Percentiles rank a stretch among this genome's conserved stretches.
Evolutionary conservation across 2,888 invertebrate genomes (phyloP).

Genomic region (Zonitis immaculata): DNA sequence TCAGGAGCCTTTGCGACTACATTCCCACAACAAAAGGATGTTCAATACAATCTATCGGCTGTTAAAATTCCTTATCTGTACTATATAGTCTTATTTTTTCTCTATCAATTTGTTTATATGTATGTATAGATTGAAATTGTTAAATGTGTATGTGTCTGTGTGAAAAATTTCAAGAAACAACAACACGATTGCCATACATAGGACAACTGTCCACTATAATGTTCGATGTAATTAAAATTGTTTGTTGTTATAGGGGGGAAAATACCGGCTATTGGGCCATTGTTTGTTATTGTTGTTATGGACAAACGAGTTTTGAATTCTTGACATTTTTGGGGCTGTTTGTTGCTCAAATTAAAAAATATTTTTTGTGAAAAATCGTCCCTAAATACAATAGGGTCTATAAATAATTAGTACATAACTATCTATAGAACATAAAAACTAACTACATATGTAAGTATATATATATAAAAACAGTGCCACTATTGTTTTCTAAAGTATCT

Average conservation of each 20-base stretch:
- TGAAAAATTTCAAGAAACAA: background rate
- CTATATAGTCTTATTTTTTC: constrained; percentile 6
- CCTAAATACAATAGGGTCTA: background rate
- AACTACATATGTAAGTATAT: no score
- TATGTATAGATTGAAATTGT: background rate
- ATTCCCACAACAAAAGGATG: constrained; percentile 4
- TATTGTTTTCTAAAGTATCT: background rate
- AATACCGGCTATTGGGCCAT: background rate
- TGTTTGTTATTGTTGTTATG: background rate
- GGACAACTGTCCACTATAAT: background rate
- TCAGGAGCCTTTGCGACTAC: constrained; percentile 4
- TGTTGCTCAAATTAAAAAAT: background rate
- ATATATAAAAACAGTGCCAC: background rate
- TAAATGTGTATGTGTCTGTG: background rate
- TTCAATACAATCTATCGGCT: constrained; percentile 5
- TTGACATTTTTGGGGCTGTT: background rate
- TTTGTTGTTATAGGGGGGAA: constrained; percentile 7
- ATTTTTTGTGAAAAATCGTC: background rate
- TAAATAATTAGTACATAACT: background rate
- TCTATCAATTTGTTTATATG: background rate
- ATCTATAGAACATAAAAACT: no score
- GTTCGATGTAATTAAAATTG: constrained; percentile 17
- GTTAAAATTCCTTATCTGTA: constrained; percentile 9
- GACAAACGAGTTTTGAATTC: background rate
- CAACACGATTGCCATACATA: background rate